Evolutionary conservation across 2,797 vertebrate genomes (phyloP), one percentile per base, ranked within the genome.

Genomic region (Percopsis omiscomaycus): DNA sequence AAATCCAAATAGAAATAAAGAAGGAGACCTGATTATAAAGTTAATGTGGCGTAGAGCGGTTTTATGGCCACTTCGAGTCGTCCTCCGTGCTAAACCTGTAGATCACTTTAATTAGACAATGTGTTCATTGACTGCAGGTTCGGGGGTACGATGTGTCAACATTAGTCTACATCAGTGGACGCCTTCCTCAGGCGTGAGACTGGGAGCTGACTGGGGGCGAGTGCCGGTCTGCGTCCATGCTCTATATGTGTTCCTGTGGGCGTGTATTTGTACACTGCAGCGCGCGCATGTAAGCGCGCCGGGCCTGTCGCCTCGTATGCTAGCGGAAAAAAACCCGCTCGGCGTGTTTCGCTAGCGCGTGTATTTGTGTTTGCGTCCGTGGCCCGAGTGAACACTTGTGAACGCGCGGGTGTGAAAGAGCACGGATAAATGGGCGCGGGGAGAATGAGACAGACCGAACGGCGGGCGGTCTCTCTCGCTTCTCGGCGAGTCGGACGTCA

Each of bases 31-130:
- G 84, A 82, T 87, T 80, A 82, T 86, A 60, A 89, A 90, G 84
- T 90, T 91, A 90, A 90, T 85, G 87, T 66, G 53, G 80, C 79
- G 55, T 77, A 78, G 83, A 77, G 62, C 55, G 65, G 56, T 88
- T 93, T 91, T 79, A 89, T 53, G 76, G 75, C 81, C 74, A 74
- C 77, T 79, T 81, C 75, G 75, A 85, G 80, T 86, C 79, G 81
- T 80, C 79, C 78, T 50, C 16, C 79, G 80, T 75, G 81, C 88
- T 87, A 88, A 85, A 84, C 75, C 85, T 74, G 72, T 89, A 85
- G 82, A 89, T 91, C 84, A 87, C 87, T 91, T 92, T 90, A 90
- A 92, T 93, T 91, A 90, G 90, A 89, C 89, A 89, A 82, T 70
- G 86, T 90, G 90, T 89, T 91, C 89, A 92, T 91, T 90, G 86